Conservation (phyloP, 2,888 invertebrate genomes). For the Mesorhabditis spiculigera region DNA sequence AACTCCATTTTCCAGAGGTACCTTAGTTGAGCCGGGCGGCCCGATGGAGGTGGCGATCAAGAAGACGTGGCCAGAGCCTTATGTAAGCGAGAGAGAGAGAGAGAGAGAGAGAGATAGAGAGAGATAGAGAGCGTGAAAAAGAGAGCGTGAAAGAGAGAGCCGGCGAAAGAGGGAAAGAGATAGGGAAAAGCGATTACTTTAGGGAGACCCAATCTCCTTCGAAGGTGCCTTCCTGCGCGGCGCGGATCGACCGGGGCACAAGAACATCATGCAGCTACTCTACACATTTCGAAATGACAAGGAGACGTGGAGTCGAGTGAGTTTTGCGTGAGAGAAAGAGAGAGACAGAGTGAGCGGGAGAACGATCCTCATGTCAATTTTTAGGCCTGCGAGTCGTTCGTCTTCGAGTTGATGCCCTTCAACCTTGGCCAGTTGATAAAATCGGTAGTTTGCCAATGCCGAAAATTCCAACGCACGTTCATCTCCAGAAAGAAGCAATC, state of each 20-base stretch:
- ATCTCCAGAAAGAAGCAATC: slow-evolving; percentile 10
- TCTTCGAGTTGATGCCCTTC: slow-evolving; percentile 40
- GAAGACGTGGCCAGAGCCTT: slow-evolving; percentile 41
- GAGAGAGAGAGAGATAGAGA: no score
- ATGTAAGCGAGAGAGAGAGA: slow-evolving; percentile 11
- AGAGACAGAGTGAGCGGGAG: no score
- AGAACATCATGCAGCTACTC: slow-evolving; percentile 43
- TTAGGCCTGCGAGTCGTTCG: slow-evolving; percentile 38
- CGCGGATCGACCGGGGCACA: slow-evolving; percentile 32
- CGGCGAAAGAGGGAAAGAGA: no score
- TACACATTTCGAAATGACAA: slow-evolving; percentile 33
- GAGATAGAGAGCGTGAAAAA: no score
- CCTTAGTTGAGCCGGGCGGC: slow-evolving; percentile 20
- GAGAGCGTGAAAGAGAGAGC: no score
- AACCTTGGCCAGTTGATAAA: slow-evolving; percentile 26
- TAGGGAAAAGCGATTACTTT: no score
- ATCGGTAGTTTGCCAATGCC: slow-evolving; percentile 14
- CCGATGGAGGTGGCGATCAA: slow-evolving; percentile 41
- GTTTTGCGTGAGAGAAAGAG: no score
- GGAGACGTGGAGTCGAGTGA: slow-evolving; percentile 6
- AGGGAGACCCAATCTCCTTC: slow-evolving; percentile 8
- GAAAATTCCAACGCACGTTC: background rate
- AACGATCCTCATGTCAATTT: background rate
- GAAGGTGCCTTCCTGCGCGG: slow-evolving; percentile 35
- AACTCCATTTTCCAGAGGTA: slow-evolving; percentile 20